These are phyloP conservation scores for Dunckerocampus dactyliophorus DNA, from an alignment of 2,113 vertebrate genomes.

Conservation along the genomic window DNA sequence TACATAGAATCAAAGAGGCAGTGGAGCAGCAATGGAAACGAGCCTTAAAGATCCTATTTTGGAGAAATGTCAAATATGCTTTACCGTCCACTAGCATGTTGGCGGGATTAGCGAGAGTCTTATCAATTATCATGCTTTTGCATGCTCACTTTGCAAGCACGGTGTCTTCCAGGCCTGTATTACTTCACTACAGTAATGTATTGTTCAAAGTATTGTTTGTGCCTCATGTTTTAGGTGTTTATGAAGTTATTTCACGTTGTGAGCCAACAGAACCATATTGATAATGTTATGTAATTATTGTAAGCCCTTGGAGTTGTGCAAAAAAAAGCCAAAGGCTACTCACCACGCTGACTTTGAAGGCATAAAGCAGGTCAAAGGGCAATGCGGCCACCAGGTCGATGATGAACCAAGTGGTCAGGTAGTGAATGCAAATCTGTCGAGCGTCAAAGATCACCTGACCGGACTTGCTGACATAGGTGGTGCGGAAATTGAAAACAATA, in stretches of 20 bases:
- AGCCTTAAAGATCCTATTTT: slow-evolving; percentile 11
- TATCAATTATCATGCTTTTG: slow-evolving; percentile 1
- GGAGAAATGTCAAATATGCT: slow-evolving; percentile 20
- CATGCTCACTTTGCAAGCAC: neutral
- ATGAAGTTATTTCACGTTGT: no score
- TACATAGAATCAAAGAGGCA: slow-evolving; percentile 30
- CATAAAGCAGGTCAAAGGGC: slow-evolving; percentile 96
- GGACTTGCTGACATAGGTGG: slow-evolving; percentile 96
- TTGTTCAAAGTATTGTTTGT: neutral
- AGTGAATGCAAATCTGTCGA: slow-evolving; percentile 97
- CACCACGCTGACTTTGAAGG: slow-evolving; percentile 98
- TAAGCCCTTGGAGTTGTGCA: neutral
- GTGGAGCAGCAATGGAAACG: slow-evolving; percentile 26
- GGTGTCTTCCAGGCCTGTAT: neutral
- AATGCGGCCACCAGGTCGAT: slow-evolving; percentile 95
- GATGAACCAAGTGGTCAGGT: slow-evolving; percentile 97
- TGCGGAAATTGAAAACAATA: slow-evolving; percentile 97
- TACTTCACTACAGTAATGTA: neutral
- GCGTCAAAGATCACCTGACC: slow-evolving; percentile 98
- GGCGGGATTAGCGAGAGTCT: slow-evolving; percentile 6
- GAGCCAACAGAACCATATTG: neutral
- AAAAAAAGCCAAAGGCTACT: slow-evolving; percentile 59
- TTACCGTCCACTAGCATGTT: neutral
- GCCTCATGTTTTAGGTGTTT: neutral
- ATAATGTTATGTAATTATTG: neutral